Base-by-base conservation (phyloP, 2,797 vertebrate species). In the Diglossa cyanea region DNA sequence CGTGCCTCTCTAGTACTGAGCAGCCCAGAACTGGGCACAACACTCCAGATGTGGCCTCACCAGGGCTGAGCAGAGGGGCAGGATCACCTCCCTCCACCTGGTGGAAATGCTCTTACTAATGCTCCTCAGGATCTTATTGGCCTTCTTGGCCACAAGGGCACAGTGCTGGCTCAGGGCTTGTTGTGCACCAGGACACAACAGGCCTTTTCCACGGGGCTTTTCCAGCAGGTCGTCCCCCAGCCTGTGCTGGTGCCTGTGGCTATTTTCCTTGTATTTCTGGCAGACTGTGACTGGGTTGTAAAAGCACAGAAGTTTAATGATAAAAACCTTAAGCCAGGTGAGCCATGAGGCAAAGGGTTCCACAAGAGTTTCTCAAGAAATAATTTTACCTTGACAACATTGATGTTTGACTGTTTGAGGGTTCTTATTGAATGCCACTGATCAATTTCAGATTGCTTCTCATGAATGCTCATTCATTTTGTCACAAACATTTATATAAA, bases 1-100 rank as follows among this genome's bases (percentile, higher is more conserved):
- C 0, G 0, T 39, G 23, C 37, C 6, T 16, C 44, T 33, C 11
- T 3, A 17, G 45, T 31, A 0, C 5, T 16, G 17, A 31, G 33
- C 8, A 80, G 14, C 33, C 53, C 14, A 40, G 45, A 39, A 31
- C 24, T 30, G 53, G 20, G 13, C 53, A 66, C 39, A 39, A 7
- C 11, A 13, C 30, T 40, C 14, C 11, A 37, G 11, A 60, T 21
- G 9, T 13, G n/a, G 16, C 28, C 16, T 44, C 23, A 25, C 5
- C 6, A 37, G 50, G n/a, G 1, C 23, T 57, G 18, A 50, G 26
- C 3, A 55, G 48, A 42, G 6, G 9, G 7, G 7, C 5, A 57
- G n/a, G 5, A 58, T 21, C 58, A 39, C 37, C 10, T 58, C 13
- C 17, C 28, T 21, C 0, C 0, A 17, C 4, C 7, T 39, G 5